Base-by-base conservation (phyloP, 2,113 vertebrate genomes). In the Cyanoderma ruficeps region DNA sequence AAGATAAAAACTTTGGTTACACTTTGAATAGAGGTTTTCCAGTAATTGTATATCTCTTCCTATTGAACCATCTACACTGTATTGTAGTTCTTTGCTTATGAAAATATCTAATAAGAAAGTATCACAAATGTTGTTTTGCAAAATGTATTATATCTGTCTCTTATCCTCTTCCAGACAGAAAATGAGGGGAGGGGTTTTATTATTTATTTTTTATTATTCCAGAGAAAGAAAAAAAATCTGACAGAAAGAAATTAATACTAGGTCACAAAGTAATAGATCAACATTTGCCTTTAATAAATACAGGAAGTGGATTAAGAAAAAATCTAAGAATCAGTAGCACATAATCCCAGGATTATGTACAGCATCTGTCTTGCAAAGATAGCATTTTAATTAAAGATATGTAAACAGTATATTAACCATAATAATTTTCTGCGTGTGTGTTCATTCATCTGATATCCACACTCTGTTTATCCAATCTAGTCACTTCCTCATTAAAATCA, bases 331-430 rank as follows among this genome's bases (percentile, higher is more conserved):
- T 96, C 49, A 56, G 65, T 67, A 72, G 11, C 69, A 70, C 76
- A 64, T 88, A 95, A 95, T 96, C 85, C 94, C 28, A 81, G 85
- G 88, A 92, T 88, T 96, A 87, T 59, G 39, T 52, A 56, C 20
- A 79, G 28, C 27, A 71, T 93, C 89, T 92, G 59, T 65, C 25
- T 87, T 87, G 33, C 46, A 79, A 90, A 83, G n/a, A 94, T 60
- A 94, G 5, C 44, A 91, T 91, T 91, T 91, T 72, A 95, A 89
- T 92, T 89, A 93, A 68, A 82, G 64, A 76, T 78, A 76, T 83
- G 84, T 94, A 94, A 96, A 95, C 89, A 94, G 20, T 20, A 68
- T 64, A 83, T 89, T 92, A 91, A 71, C 21, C 11, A 84, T 71
- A 93, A 90, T 95, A 44, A 76, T 82, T 86, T 89, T 70, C 57